Conservation (phyloP, 2,888 invertebrate genomes). For the Ectemnius lituratus region DNA sequence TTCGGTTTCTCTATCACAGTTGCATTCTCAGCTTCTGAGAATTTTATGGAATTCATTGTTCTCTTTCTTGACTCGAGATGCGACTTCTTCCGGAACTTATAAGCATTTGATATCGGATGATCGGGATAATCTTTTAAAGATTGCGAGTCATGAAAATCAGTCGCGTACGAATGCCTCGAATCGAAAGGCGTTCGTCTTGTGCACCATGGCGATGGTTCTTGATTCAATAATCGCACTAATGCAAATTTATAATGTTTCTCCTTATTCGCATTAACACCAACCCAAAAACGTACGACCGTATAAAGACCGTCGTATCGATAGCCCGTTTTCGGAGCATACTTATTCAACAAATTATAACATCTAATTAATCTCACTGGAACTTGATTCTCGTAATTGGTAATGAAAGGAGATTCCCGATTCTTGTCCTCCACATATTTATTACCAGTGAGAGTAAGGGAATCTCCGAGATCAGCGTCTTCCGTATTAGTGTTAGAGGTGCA, state of each 20-base stretch:
- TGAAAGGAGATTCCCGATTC: constrained; percentile 59
- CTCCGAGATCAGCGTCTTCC: constrained; percentile 71
- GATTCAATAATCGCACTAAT: constrained; percentile 62
- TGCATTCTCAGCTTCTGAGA: constrained; percentile 18
- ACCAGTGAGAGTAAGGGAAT: constrained; percentile 70
- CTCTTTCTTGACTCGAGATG: constrained; percentile 12
- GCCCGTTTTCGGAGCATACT: constrained; percentile 73
- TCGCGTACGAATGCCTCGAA: constrained; percentile 8
- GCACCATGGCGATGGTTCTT: constrained; percentile 65
- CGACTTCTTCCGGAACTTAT: constrained; percentile 41
- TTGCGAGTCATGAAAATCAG: not conserved
- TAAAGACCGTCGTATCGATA: constrained; percentile 74
- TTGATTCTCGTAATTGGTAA: constrained; percentile 66
- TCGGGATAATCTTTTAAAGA: not conserved
- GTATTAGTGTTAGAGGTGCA: constrained; percentile 66
- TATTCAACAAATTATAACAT: constrained; percentile 69
- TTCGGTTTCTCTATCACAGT: constrained; percentile 23
- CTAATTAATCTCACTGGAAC: constrained; percentile 72
- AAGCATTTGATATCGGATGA: constrained; percentile 6
- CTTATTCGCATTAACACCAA: constrained; percentile 58
- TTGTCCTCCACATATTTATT: constrained; percentile 34
- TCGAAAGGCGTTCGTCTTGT: not conserved
- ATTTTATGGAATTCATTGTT: not conserved
- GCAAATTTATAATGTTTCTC: constrained; percentile 70
- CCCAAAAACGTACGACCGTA: constrained; percentile 68